Percentiles rank a stretch among this genome's conserved stretches.
Evolutionary conservation across 2,888 invertebrate genomes (phyloP).

Genomic region (Ceriagrion tenellum): DNA sequence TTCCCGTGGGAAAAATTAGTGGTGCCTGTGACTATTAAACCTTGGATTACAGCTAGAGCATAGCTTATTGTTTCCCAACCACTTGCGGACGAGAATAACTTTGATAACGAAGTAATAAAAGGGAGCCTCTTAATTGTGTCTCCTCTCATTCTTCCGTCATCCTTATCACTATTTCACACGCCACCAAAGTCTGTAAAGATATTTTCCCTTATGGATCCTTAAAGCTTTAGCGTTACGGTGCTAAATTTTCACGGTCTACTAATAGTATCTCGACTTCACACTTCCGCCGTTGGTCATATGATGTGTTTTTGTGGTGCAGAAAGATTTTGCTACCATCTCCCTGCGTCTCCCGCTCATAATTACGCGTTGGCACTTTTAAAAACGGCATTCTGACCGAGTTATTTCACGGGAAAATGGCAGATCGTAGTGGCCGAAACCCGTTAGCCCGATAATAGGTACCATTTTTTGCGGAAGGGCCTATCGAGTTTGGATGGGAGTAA

Average conservation of each 20-base stretch:
- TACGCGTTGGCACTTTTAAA: conserved; percentile 51
- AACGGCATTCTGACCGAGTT: conserved; percentile 51
- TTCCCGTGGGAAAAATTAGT: not conserved
- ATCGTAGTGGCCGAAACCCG: conserved; percentile 9
- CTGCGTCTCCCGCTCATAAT: not conserved
- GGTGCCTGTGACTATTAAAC: not conserved
- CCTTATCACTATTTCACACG: conserved; percentile 49
- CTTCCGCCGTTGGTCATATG: conserved; percentile 39
- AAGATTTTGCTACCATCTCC: not conserved
- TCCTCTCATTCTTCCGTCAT: not conserved
- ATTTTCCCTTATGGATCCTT: not conserved
- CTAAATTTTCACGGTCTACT: conserved; percentile 24
- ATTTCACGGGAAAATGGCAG: conserved; percentile 26
- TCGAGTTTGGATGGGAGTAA: conserved; percentile 58
- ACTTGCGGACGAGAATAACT: not conserved
- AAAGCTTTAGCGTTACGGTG: not conserved
- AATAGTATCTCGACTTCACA: conserved; percentile 45
- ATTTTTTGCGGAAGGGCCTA: conserved; percentile 4
- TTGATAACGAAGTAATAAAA: conserved; percentile 13
- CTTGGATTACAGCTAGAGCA: not conserved
- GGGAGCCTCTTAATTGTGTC: not conserved
- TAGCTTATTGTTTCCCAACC: conserved; percentile 15
- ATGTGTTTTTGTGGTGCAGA: not conserved
- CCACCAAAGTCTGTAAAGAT: not conserved
- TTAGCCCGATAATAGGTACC: conserved; percentile 32